Percentiles rank a stretch among this genome's conserved stretches.
Evolutionary conservation across 2,113 vertebrate species (phyloP).

Genomic region (Dryoscopus gambensis): DNA sequence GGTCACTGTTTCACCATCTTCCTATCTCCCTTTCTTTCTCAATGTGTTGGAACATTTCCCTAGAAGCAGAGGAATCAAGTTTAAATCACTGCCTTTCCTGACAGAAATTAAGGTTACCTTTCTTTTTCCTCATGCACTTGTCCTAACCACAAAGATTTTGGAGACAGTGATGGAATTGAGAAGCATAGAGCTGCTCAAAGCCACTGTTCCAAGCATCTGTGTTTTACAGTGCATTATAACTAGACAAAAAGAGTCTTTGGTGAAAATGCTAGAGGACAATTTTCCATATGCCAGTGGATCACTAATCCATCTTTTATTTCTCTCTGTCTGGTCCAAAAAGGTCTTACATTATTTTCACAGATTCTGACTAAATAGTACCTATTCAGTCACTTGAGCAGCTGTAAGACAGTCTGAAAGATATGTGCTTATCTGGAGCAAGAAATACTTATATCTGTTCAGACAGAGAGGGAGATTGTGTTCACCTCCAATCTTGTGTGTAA

Average conservation of each 20-base stretch:
- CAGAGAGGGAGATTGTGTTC: background rate
- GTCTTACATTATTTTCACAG: background rate
- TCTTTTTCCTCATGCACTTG: background rate
- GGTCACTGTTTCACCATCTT: background rate
- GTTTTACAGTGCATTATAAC: background rate
- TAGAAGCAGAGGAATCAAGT: background rate
- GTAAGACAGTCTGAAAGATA: background rate
- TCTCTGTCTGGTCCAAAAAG: background rate
- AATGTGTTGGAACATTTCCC: background rate
- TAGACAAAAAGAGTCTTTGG: background rate
- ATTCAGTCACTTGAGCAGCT: background rate
- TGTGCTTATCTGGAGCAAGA: background rate
- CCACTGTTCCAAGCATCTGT: background rate
- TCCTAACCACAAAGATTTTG: background rate
- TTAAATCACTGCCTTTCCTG: background rate
- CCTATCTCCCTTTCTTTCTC: background rate
- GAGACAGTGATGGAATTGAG: background rate
- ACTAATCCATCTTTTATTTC: background rate
- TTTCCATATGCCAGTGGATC: background rate
- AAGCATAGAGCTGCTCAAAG: background rate
- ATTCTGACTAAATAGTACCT: background rate
- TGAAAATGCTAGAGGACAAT: background rate
- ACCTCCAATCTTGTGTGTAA: background rate
- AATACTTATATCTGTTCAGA: background rate
- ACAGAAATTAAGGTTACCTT: background rate